These are phyloP conservation scores for Plecotus auritus DNA, from an alignment of 2,113 vertebrate genomes.

Conservation along the genomic window DNA sequence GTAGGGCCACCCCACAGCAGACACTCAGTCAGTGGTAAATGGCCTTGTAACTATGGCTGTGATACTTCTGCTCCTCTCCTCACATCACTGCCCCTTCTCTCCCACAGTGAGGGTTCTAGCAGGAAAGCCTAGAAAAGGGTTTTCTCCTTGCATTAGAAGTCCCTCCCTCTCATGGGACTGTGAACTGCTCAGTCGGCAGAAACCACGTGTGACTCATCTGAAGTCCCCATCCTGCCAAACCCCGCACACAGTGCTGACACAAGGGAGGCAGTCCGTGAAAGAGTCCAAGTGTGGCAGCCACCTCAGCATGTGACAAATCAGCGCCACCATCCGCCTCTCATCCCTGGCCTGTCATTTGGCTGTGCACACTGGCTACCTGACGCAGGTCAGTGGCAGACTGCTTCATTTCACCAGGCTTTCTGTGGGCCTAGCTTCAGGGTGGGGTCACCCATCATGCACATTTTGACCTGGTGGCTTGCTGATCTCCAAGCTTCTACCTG, in stretches of 20 bases:
- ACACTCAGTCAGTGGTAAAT: not conserved
- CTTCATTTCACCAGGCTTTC: not conserved
- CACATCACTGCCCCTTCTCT: not conserved
- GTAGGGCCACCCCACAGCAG: not conserved
- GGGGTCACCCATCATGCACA: not conserved
- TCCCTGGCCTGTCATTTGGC: no score
- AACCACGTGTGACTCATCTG: not conserved
- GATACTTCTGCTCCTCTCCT: not conserved
- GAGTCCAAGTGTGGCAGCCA: not conserved
- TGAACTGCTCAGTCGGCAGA: not conserved
- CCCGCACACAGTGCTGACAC: not conserved
- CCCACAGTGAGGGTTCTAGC: not conserved
- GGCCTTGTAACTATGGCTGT: not conserved
- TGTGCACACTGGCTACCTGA: not conserved
- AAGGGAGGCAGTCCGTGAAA: not conserved
- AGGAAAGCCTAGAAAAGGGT: not conserved
- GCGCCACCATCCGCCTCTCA: not conserved
- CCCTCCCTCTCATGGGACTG: not conserved
- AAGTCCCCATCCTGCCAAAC: no score
- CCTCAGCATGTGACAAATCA: not conserved
- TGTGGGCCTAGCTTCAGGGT: not conserved
- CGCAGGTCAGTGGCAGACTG: not conserved
- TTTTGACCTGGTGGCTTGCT: not conserved
- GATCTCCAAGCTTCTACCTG: not conserved
- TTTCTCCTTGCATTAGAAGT: not conserved